phyloP scores from a whole-genome alignment of 2,888 invertebrate genomes.

The Rotaria socialis region DNA sequence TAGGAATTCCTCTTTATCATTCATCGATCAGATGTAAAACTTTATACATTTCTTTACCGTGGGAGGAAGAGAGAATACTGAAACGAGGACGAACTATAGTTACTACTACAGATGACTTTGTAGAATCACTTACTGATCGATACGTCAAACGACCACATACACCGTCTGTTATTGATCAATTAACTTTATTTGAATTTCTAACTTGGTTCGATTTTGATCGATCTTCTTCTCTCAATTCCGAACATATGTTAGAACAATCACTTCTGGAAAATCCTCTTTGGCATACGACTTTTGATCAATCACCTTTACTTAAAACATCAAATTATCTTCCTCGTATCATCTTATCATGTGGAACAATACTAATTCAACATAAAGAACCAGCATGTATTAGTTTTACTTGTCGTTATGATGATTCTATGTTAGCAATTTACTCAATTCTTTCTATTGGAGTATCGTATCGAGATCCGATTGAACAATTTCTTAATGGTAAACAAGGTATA shows the following conservation, averaged over 20 bases:
- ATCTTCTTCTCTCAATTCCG: background rate
- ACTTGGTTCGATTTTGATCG: conserved; percentile 1
- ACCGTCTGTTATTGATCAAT: background rate
- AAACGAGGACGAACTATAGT: background rate
- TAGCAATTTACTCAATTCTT: background rate
- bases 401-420: background rate
- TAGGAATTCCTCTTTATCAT: conserved; percentile 14
- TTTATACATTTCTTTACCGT: background rate
- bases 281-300: background rate
- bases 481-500: background rate
- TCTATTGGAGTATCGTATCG: background rate
- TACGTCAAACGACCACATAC: background rate
- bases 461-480: background rate
- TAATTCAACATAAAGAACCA: background rate
- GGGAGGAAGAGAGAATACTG: background rate
- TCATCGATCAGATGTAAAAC: background rate
- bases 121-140: background rate
- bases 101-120: background rate
- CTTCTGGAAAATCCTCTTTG: background rate
- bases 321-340: background rate
- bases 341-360: background rate
- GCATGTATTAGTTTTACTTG: background rate
- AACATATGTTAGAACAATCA: background rate
- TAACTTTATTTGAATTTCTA: background rate
- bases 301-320: background rate